Percentiles rank a stretch among this genome's conserved stretches.
Conservation (phyloP, 2,888 invertebrate species). For the Spisula subtruncata region DNA sequence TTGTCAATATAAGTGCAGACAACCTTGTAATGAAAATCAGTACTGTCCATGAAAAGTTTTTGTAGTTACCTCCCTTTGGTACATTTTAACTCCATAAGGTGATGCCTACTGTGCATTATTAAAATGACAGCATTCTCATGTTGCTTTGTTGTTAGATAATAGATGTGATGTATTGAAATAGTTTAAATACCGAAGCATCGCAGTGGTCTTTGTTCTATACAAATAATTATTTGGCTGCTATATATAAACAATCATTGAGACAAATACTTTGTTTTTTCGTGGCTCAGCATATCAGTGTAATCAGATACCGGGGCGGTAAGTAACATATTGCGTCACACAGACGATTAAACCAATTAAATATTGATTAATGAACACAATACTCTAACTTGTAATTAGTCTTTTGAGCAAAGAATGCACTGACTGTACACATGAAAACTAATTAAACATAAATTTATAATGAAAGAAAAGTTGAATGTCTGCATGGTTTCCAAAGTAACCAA, state of each 20-base stretch:
- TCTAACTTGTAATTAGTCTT: background rate
- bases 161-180: no score
- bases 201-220: no score
- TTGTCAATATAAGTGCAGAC: no score
- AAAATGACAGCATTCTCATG: no score
- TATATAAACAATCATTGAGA: background rate
- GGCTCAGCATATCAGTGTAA: background rate
- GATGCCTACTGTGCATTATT: no score
- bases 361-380: background rate
- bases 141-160: no score
- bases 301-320: background rate
- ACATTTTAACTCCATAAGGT: no score
- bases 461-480: background rate
- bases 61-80: background rate
- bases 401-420: background rate
- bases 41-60: no score
- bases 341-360: slow-evolving; percentile 3
- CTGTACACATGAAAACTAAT: background rate
- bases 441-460: slow-evolving; percentile 4
- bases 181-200: no score
- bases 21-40: no score
- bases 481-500: no score
- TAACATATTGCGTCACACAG: background rate
- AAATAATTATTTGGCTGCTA: background rate
- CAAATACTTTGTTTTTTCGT: background rate